A percentile compares a stretch with the other conserved stretches of the same genome.
phyloP scores from a whole-genome alignment of 1,140 invertebrate species.

The Trinorchestia longiramus region DNA sequence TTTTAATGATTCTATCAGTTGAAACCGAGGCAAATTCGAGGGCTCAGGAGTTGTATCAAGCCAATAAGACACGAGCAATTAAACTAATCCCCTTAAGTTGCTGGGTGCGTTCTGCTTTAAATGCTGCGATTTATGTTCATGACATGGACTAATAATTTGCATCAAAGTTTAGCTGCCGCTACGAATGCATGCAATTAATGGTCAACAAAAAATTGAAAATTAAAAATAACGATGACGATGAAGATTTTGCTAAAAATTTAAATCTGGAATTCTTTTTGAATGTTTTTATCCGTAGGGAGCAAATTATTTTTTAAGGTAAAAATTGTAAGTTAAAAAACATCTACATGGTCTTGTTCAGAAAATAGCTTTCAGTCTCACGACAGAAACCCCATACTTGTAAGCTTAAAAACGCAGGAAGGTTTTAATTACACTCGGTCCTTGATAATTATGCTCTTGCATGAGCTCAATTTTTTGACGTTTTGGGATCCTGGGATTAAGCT shows the following conservation, averaged over 20 bases:
- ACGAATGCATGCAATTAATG: background rate
- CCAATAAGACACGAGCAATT: background rate
- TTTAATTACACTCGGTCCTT: too few species aligned
- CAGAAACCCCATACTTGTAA: too few species aligned
- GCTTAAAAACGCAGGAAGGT: too few species aligned
- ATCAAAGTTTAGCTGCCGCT: background rate
- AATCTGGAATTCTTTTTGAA: background rate
- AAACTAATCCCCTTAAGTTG: background rate
- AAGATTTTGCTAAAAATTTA: background rate
- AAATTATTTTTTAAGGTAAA: background rate
- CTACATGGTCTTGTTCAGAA: too few species aligned
- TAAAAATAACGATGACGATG: background rate
- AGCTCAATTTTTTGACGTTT: too few species aligned
- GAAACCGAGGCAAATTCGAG: background rate
- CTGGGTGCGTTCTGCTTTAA: background rate
- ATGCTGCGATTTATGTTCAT: background rate
- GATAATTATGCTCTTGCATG: too few species aligned
- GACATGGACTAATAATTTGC: background rate
- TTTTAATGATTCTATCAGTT: background rate
- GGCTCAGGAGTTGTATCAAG: background rate
- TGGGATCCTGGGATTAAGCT: too few species aligned
- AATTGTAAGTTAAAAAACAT: background rate
- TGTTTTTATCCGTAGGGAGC: background rate
- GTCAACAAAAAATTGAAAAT: background rate
- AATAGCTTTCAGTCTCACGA: too few species aligned